Base-by-base conservation (phyloP, 2,797 vertebrate species). In the Poliocrania exsul region DNA sequence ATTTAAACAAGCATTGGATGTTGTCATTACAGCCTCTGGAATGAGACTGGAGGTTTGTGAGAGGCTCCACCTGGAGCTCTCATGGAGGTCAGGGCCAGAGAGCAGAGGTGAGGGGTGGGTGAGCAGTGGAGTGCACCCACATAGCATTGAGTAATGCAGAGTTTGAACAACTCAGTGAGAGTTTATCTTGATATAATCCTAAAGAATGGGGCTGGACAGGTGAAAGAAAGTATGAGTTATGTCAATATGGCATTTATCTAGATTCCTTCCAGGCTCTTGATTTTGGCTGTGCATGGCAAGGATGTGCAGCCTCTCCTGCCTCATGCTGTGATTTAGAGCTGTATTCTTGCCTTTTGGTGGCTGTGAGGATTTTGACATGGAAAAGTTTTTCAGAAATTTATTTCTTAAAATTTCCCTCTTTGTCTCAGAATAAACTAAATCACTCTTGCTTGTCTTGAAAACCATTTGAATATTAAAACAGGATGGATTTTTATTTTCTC, bases 1-100 rank as follows among this genome's bases (percentile, higher is more conserved):
- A 95, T 91, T 92, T 92, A 95, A 97, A 95, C n/a, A 97, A 96
- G 89, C 86, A 77, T 28, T 94, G 73, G 61, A 49, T 95, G 77
- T 95, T 95, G 86, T 95, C 81, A n/a, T 88, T 95, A 61, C 57
- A 53, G 54, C 81, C 10, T 13, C 49, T 84, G 80, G 83, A 88
- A 65, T 72, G 86, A 81, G 58, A 31, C 7, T 62, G 0, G 31
- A 95, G 38, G 46, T 81, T 88, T 80, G 69, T 2, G 49, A 84
- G 73, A 49, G 62, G 54, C 83, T 96, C 92, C 92, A 89, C 93
- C 92, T 96, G 54, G 53, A 84, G 58, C 69, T 90, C 35, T 69
- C n/a, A 21, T 50, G 49, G 46, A 69, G 3, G 15, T 26, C 11
- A 56, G 44, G 66, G 65, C 25, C 73, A 92, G 90, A 84, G 67